Conservation (phyloP, 92 coral and sea anemone genomes). For the Parazoanthus swiftii region DNA sequence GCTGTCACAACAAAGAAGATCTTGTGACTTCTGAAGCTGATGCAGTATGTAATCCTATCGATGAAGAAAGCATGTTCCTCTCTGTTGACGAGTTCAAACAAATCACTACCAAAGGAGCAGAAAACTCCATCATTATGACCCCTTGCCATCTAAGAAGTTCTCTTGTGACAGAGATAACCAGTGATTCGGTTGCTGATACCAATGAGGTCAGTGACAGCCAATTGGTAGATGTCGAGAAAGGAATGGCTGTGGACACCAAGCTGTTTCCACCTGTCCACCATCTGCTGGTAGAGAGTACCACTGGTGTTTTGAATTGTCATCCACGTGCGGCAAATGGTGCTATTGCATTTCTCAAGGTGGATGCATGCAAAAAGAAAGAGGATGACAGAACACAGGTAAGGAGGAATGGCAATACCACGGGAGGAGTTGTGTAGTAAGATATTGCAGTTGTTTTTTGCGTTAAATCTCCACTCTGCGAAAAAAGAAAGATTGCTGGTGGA, state of each 20-base stretch:
- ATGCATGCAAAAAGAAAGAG: background rate
- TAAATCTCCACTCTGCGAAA: background rate
- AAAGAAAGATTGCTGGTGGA: background rate
- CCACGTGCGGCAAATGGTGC: constrained; percentile 17
- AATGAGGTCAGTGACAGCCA: constrained; percentile 66
- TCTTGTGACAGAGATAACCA: constrained; percentile 39
- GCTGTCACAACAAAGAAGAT: constrained; percentile 38
- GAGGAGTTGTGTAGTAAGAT: no score
- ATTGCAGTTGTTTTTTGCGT: background rate
- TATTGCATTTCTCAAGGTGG: constrained; percentile 41
- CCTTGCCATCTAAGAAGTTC: background rate
- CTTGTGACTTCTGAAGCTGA: background rate
- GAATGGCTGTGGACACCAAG: constrained; percentile 10
- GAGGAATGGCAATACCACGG: background rate
- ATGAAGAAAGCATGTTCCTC: constrained; percentile 83
- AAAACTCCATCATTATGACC: background rate
- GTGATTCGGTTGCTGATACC: constrained; percentile 58
- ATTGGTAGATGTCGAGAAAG: constrained; percentile 1
- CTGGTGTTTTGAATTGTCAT: constrained; percentile 66
- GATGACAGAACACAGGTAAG: constrained; percentile 1
- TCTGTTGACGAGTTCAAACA: constrained; percentile 71
- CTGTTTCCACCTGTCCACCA: constrained; percentile 55
- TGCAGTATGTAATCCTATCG: constrained; percentile 14
- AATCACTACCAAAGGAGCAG: constrained; percentile 39
- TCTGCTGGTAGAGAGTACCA: constrained; percentile 61